Base-by-base conservation (phyloP, 1,140 invertebrate species). In the Notospermus geniculatus region DNA sequence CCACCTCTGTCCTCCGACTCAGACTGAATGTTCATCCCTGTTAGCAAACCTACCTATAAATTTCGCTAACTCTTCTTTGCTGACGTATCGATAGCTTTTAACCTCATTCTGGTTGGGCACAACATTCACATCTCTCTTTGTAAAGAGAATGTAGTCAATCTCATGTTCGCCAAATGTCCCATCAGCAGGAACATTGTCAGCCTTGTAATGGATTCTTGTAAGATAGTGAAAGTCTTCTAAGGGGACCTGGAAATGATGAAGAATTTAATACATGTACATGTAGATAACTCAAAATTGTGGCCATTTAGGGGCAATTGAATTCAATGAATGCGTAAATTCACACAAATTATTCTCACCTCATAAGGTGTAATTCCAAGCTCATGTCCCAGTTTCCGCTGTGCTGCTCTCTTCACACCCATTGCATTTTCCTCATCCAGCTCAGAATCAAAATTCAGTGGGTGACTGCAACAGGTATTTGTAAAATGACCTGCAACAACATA, bases 381-480 rank as follows among this genome's bases (percentile, higher is more conserved):
- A 76, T 90, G 88, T 66, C 88, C 85, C 0, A 98, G 81, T 69
- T 95, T 86, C 55, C 96, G 84, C 73, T 88, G 87, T 1, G 94
- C 95, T n/a, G 96, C 95, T 75, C 84, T 80, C 71, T 86, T 87
- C 1, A 94, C 86, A 5, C 92, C 92, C 13, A 89, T 41, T 1
- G 88, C 89, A 66, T 90, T 83, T 85, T 56, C 66, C 76, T 93
- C 91, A 52, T 92, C 89, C 22, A 87, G 84, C 81, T 98, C 93
- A 2, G 83, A 80, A 1, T 86, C 81, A 52, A 88, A 87, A 54
- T 88, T 88, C 19, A 98, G 79, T 0, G 97, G 97, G 84, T 99
- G 97, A 82, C 94, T 97, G 79, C 97, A 99, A 80, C 96, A 99
- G 0, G 95, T 91, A 74, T 98, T 98, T 13, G 95, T 95, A 71